A percentile compares a stretch with the other conserved stretches of the same genome.
Evolutionary conservation across 92 coral and sea anemone species (phyloP).

Genomic region (Montipora capitata): DNA sequence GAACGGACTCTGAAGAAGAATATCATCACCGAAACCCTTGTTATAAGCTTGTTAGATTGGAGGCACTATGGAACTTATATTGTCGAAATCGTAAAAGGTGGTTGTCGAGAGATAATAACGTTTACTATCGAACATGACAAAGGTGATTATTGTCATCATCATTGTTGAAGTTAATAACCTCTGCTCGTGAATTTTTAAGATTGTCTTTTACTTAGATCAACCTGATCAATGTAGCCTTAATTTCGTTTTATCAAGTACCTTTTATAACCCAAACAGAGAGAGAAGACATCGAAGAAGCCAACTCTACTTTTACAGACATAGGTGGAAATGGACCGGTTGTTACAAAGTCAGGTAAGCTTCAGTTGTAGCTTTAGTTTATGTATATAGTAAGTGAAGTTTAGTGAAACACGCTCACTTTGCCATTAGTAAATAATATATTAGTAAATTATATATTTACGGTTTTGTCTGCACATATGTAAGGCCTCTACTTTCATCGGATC

Average conservation of each 20-base stretch:
- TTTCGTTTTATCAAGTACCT: neutral
- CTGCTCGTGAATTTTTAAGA: too few relatives aligned
- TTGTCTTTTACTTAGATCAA: too few relatives aligned
- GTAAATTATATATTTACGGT: too few relatives aligned
- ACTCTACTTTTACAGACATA: neutral
- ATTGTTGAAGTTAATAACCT: too few relatives aligned
- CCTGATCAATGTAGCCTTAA: too few relatives aligned
- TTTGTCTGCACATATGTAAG: too few relatives aligned
- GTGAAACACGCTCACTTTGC: too few relatives aligned
- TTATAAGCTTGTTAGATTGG: conserved; percentile 73
- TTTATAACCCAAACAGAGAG: neutral
- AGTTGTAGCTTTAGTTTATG: neutral
- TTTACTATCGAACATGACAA: conserved; percentile 75
- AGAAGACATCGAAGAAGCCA: neutral
- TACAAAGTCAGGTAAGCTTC: neutral
- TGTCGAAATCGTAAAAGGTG: conserved; percentile 69
- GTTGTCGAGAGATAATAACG: conserved; percentile 65
- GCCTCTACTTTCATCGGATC: too few relatives aligned
- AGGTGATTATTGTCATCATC: conserved; percentile 50
- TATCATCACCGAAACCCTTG: conserved; percentile 74
- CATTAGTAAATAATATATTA: too few relatives aligned
- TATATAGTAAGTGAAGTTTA: too few relatives aligned
- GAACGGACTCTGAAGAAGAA: conserved; percentile 59
- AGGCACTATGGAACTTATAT: conserved; percentile 86
- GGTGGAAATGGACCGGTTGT: neutral